Evolutionary conservation across 2,888 invertebrate species (phyloP).

Genomic region (Hirtodrosophila duncani): DNA sequence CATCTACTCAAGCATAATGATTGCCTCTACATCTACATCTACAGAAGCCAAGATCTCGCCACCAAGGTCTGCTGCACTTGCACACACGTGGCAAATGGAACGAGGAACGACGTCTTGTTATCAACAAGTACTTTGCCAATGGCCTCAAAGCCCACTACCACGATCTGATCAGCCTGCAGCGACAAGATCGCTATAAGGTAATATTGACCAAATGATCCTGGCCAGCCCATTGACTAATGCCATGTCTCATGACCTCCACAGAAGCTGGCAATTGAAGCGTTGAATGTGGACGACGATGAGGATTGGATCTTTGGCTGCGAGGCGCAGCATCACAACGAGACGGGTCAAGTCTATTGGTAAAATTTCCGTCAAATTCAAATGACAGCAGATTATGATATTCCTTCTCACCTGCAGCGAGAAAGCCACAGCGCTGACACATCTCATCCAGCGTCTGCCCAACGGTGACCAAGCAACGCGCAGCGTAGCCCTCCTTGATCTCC

Average conservation of each 20-base stretch:
- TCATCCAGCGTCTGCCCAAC: constrained; percentile 81
- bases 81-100: constrained; percentile 76
- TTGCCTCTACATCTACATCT: neutral
- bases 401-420: constrained; percentile 57
- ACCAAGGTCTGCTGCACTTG: constrained; percentile 26
- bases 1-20: too few species aligned
- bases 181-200: constrained; percentile 68
- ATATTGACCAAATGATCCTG: neutral
- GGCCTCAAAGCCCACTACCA: constrained; percentile 66
- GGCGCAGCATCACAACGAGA: constrained; percentile 78
- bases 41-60: constrained; percentile 37
- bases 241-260: constrained; percentile 7
- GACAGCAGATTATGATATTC: neutral
- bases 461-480: constrained; percentile 75
- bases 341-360: constrained; percentile 35
- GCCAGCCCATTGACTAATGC: neutral
- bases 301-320: constrained; percentile 90
- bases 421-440: constrained; percentile 81
- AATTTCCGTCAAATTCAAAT: neutral
- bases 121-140: constrained; percentile 66
- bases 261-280: constrained; percentile 81
- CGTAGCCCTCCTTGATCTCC: constrained; percentile 81
- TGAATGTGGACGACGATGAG: constrained; percentile 82
- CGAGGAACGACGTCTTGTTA: constrained; percentile 79
- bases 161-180: constrained; percentile 71